Base-by-base conservation (phyloP, 2,888 invertebrate genomes). In the Polydrusus cervinus region DNA sequence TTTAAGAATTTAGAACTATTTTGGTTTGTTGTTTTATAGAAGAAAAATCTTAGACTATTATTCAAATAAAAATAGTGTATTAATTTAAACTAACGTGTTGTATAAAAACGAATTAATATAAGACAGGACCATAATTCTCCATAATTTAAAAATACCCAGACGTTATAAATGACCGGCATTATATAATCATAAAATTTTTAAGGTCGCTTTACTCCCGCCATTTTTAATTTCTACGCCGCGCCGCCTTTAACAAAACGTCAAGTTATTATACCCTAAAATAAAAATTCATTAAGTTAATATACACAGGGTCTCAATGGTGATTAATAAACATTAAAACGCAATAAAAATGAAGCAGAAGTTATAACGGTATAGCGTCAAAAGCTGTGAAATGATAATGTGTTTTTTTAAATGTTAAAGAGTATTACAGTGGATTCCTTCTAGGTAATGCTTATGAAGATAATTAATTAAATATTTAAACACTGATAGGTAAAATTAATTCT, bases 261-360 rank as follows among this genome's bases (percentile, higher is more conserved):
- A 45, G 45, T 43, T 69, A 69, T 53, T 60, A 43, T 38, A 13
- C n/a, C 18, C 43, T 61, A 61, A 71, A 66, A 72, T 72, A 66
- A 72, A 72, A 66, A 72, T 57, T 60, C 66, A 73, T 73, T 73
- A 53, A 40, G 49, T 61, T 61, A 67, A 73, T 73, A 43, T 60
- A 69, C 47, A 47, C 57, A 30, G 34, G 55, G 64, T 66, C 72
- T 55, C 38, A 30, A 49, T 14, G 67, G 62, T n/a, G 49, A 67
- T 73, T 67, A 67, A 73, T 73, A 73, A 68, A 73, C 67, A 73
- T 73, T 73, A 73, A 73, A 73, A 73, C 16, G 67, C 51, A 62
- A 67, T 73, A 61, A 73, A 72, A 60, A 51, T 40, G 72, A 40
- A 7, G 43, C 47, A 25, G n/a, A 45, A 47, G 47, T 69, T 65